These are phyloP conservation scores for Octonoba sinensis DNA, from an alignment of 2,888 invertebrate genomes.

Conservation along the genomic window DNA sequence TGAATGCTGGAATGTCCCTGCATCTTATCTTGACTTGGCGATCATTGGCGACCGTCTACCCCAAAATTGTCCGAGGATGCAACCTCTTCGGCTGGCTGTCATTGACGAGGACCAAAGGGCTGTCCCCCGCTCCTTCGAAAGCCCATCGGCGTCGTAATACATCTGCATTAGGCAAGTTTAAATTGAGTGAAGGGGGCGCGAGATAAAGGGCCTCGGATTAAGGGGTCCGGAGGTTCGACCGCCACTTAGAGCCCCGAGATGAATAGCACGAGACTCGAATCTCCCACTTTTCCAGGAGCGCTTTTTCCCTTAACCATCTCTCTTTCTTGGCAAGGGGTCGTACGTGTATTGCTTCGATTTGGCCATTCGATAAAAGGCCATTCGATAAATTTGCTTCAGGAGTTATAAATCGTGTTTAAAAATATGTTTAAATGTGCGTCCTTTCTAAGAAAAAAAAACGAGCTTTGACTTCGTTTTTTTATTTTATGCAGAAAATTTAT, in stretches of 20 bases:
- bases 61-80: slow-evolving; percentile 24
- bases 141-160: slow-evolving; percentile 64
- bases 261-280: slow-evolving; percentile 32
- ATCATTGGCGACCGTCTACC: slow-evolving; percentile 29
- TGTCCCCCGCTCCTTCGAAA: slow-evolving; percentile 38
- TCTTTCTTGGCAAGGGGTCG: slow-evolving; percentile 22
- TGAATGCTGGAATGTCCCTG: no score
- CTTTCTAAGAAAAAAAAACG: no score
- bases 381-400: no score
- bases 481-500: no score
- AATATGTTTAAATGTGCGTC: no score
- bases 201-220: slow-evolving; percentile 60
- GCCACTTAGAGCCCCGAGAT: slow-evolving; percentile 59
- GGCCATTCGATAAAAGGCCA: no score
- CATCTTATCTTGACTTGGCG: not conserved
- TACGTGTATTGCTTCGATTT: slow-evolving; percentile 9
- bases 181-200: slow-evolving; percentile 60
- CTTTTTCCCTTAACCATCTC: slow-evolving; percentile 19
- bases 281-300: slow-evolving; percentile 30
- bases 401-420: no score
- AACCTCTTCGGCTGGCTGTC: slow-evolving; percentile 22
- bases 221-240: slow-evolving; percentile 57
- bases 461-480: no score
- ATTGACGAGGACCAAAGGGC: slow-evolving; percentile 64
- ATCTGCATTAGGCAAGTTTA: slow-evolving; percentile 65